phyloP scores from a whole-genome alignment of 2,113 vertebrate species.

The Gymnorhina tibicen region DNA sequence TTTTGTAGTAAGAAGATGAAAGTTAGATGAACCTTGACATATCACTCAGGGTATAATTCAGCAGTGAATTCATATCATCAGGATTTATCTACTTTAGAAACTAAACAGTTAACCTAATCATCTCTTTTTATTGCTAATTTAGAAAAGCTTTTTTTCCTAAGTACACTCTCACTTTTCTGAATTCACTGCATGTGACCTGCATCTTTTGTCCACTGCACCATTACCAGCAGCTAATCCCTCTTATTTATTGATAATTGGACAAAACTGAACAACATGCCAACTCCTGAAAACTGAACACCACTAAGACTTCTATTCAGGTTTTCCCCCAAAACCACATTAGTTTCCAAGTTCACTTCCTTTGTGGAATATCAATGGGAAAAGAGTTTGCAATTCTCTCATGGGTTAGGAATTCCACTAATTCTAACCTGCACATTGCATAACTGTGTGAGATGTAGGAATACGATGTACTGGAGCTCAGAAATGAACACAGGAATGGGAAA shows the following conservation, averaged over 20 bases:
- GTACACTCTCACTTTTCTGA: conserved; percentile 75
- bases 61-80: conserved; percentile 60
- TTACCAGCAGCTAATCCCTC: conserved; percentile 79
- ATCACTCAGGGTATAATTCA: conserved; percentile 59
- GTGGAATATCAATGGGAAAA: conserved; percentile 73
- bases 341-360: conserved; percentile 79
- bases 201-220: conserved; percentile 71
- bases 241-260: conserved; percentile 82
- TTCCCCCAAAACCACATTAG: conserved; percentile 58
- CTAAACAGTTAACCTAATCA: conserved; percentile 79
- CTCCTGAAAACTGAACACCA: conserved; percentile 61
- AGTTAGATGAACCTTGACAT: conserved; percentile 73
- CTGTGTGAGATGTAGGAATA: conserved; percentile 42
- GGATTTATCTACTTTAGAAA: conserved; percentile 73
- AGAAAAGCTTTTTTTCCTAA: conserved; percentile 66
- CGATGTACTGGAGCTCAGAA: not conserved
- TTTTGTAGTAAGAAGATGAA: conserved; percentile 68
- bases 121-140: conserved; percentile 80
- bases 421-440: conserved; percentile 61
- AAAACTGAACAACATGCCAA: conserved; percentile 77
- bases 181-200: conserved; percentile 76
- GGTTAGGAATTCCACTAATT: conserved; percentile 75
- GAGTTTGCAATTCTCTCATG: conserved; percentile 73
- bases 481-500: conserved; percentile 14
- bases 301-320: conserved; percentile 73